Percentiles rank a stretch among this genome's conserved stretches.
Evolutionary conservation across 2,888 invertebrate genomes (phyloP).

Genomic region (Synergus itoensis): DNA sequence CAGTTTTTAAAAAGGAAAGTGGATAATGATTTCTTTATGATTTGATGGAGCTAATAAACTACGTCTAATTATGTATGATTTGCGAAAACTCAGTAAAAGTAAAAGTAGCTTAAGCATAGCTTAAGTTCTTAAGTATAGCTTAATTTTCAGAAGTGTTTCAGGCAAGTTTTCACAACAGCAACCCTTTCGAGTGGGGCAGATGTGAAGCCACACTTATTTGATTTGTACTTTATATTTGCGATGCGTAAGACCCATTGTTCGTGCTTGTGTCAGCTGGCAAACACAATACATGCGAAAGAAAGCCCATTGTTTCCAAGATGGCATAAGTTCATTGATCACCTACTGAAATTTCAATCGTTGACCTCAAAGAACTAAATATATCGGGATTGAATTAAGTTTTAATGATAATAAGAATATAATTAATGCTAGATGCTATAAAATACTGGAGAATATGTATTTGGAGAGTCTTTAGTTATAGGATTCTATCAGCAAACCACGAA

Average conservation of each 20-base stretch:
- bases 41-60: no score
- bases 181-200: slow-evolving; percentile 47
- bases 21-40: no score
- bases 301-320: slow-evolving; percentile 55
- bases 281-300: slow-evolving; percentile 59
- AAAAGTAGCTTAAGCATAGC: no score
- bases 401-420: no score
- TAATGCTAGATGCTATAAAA: no score
- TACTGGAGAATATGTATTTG: no score
- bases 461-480: no score
- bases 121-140: no score
- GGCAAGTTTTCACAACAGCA: slow-evolving; percentile 1
- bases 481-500: not conserved
- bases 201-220: slow-evolving; percentile 53
- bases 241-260: slow-evolving; percentile 57
- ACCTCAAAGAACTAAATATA: not conserved
- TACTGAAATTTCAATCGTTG: not conserved
- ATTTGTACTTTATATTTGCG: slow-evolving; percentile 52
- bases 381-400: not conserved
- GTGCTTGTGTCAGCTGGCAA: slow-evolving; percentile 60
- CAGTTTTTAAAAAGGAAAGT: no score
- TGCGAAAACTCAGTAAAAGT: no score
- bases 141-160: slow-evolving; percentile 11
- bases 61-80: no score
- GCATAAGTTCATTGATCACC: slow-evolving; percentile 45